Base-by-base conservation (phyloP, 1,140 invertebrate species). In the Drosophila nannoptera region DNA sequence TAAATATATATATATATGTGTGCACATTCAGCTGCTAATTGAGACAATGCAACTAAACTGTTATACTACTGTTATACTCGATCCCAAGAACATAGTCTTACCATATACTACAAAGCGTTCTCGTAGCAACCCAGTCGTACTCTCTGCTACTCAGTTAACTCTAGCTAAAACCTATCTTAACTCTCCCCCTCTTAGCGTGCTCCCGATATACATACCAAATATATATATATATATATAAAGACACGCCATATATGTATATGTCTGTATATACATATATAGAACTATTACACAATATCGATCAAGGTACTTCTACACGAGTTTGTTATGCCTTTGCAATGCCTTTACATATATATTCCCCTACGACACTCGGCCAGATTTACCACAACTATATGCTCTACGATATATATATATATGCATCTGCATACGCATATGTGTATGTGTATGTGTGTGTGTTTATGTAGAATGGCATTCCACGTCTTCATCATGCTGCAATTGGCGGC, bases 61-160 rank as follows among this genome's bases (percentile, higher is more conserved):
- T 29, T 40, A 53, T 58, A 72, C 52, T 75, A 66, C 60, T 61
- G 60, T 77, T 78, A 22, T 22, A 22, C 22, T 22, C 22, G 3
- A 22, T 22, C 22, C 22, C 22, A 22, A 22, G 22, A 22, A 22
- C 22, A 22, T 22, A 22, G 22, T 22, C 22, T 22, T 22, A 32
- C 35, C 31, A 36, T 60, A 43, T 48, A 22, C 55, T 42, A 67
- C 43, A 55, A 46, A 45, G 31, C 53, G 16, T 54, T 54, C 49
- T 52, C 12, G 38, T 62, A 55, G 52, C 55, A 62, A 66, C 32
- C 45, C 45, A 67, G 53, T 58, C 46, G 48, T 60, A 66, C 36
- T 60, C 61, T 40, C 56, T 65, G 42, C 61, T 43, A 45, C 58
- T 22, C 22, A 22, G 22, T 22, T 22, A 22, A 22, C 22, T 22